These are phyloP conservation scores for Turritopsis dohrnii DNA, from an alignment of 30 jellyfish, hydroid and myxozoan genomes.

Conservation along the genomic window DNA sequence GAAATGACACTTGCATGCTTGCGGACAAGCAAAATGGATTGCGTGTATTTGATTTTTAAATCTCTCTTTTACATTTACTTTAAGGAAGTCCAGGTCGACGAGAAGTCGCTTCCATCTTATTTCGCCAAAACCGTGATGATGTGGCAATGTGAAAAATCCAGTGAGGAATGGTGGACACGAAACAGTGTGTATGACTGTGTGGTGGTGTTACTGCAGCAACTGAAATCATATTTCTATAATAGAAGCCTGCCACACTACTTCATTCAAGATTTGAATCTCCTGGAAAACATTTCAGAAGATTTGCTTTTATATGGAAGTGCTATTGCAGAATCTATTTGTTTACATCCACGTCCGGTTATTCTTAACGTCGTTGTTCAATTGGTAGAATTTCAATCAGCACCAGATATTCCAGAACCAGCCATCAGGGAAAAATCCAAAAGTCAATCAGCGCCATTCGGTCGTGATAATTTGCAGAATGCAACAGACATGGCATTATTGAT, in stretches of 20 bases:
- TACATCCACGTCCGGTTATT: background rate
- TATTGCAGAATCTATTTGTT: background rate
- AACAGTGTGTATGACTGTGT: background rate
- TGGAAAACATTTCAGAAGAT: constrained; percentile 11
- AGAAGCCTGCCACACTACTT: constrained; percentile 17
- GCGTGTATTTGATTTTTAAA: background rate
- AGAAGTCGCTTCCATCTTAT: background rate
- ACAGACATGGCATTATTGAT: background rate
- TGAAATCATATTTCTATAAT: background rate
- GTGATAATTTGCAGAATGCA: background rate
- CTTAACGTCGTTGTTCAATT: background rate
- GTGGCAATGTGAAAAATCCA: constrained; percentile 8
- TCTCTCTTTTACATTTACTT: background rate
- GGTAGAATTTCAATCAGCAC: background rate
- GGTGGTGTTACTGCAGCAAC: background rate
- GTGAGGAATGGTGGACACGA: constrained; percentile 9
- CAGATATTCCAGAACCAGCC: background rate
- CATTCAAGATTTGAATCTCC: constrained; percentile 19
- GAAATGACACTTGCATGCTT: constrained; percentile 9
- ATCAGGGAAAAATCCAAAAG: background rate
- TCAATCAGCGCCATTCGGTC: background rate
- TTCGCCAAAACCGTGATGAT: constrained; percentile 6
- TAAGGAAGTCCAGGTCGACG: background rate
- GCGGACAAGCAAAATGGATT: constrained; percentile 8
- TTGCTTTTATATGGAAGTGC: background rate